Evolutionary conservation across 2,888 invertebrate species (phyloP).

Genomic region (Lepeophtheirus nordmannii): DNA sequence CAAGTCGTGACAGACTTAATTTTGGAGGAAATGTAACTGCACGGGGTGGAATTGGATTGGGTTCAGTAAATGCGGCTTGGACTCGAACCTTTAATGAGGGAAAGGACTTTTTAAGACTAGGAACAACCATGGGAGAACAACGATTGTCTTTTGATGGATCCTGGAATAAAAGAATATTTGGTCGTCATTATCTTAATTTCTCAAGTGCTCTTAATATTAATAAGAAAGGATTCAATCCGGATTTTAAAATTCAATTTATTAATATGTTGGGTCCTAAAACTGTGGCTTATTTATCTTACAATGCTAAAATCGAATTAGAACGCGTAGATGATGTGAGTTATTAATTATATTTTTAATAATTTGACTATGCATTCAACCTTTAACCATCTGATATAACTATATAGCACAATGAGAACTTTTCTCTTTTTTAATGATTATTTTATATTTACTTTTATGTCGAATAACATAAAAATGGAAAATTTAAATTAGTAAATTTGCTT

Average conservation of each 20-base stretch:
- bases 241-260: neutral
- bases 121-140: neutral
- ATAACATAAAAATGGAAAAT: too few species aligned
- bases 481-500: too few species aligned
- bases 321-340: neutral
- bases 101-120: neutral
- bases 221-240: neutral
- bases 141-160: neutral
- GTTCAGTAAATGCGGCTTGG: neutral
- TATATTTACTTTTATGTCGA: too few species aligned
- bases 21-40: neutral
- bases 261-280: neutral
- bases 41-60: neutral
- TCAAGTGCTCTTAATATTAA: neutral
- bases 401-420: too few species aligned
- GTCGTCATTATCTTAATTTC: neutral
- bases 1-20: slow-evolving; percentile 60
- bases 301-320: neutral
- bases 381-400: too few species aligned
- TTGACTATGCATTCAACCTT: too few species aligned
- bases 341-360: neutral
- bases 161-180: neutral
- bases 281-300: neutral
- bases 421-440: too few species aligned
- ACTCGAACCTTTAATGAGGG: neutral